Conservation (phyloP, 1,140 invertebrate genomes). For the Leptinotarsa undecemlineata region DNA sequence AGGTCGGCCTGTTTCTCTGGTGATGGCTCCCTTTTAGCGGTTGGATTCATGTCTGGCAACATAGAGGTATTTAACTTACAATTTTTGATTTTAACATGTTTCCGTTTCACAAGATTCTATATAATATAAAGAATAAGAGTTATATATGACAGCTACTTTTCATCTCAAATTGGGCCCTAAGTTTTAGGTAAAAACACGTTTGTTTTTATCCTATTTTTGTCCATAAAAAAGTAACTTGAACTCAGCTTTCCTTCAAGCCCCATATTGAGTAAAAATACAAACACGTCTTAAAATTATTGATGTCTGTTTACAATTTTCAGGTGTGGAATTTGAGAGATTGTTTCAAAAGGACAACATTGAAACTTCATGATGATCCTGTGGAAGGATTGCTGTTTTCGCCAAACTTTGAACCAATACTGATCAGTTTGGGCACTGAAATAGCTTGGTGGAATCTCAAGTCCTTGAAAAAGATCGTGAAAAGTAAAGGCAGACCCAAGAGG, state of each 20-base stretch:
- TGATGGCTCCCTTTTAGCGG: constrained; percentile 29
- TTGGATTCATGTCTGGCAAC: constrained; percentile 27
- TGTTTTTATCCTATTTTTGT: too few species aligned
- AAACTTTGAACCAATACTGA: constrained; percentile 33
- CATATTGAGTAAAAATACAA: too few species aligned
- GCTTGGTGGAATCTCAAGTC: constrained; percentile 37
- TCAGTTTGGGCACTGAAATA: constrained; percentile 38
- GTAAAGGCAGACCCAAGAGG: constrained; percentile 25
- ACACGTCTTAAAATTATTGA: too few species aligned
- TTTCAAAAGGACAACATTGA: neutral
- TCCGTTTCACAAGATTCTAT: too few species aligned
- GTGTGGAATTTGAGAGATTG: constrained; percentile 17
- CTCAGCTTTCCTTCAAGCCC: too few species aligned
- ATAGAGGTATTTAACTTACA: constrained; percentile 23
- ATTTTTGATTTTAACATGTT: too few species aligned
- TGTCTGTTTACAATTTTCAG: constrained; percentile 10
- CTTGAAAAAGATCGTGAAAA: constrained; percentile 21
- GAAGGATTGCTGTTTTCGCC: constrained; percentile 37
- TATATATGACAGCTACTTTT: too few species aligned
- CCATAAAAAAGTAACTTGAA: too few species aligned
- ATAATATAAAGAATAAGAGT: too few species aligned
- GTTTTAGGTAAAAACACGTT: too few species aligned
- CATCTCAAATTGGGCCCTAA: too few species aligned
- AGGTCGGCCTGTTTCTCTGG: constrained; percentile 18
- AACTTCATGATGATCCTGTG: constrained; percentile 31